Percentiles rank a stretch among this genome's conserved stretches.
These are phyloP conservation scores for Ailuropoda melanoleuca DNA, from an alignment of 2,113 vertebrate genomes.

Conservation along the genomic window DNA sequence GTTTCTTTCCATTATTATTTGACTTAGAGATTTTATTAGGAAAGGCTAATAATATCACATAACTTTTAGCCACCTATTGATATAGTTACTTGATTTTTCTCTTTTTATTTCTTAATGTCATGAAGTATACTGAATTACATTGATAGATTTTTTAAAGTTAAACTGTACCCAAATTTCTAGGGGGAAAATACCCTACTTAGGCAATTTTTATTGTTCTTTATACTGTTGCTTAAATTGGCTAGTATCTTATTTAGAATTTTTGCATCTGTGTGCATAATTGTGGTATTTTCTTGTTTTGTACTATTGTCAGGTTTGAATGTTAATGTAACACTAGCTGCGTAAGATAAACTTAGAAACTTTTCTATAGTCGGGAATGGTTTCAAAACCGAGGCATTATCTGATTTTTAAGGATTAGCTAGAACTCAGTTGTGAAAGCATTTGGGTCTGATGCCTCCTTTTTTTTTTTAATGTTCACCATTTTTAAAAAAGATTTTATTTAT, in stretches of 20 bases:
- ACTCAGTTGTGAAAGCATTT: conserved; percentile 15
- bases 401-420: conserved; percentile 31
- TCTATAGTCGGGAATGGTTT: neutral
- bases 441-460: neutral
- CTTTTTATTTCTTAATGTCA: conserved; percentile 37
- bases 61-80: neutral
- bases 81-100: neutral
- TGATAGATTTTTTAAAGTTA: conserved; percentile 44
- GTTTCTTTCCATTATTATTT: conserved; percentile 28
- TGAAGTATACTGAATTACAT: neutral
- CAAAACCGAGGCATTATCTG: neutral
- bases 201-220: conserved; percentile 36
- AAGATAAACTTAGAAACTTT: conserved; percentile 44
- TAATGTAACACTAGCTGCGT: conserved; percentile 4
- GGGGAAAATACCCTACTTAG: neutral
- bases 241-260: conserved; percentile 26
- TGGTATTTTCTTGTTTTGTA: conserved; percentile 30
- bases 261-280: conserved; percentile 15
- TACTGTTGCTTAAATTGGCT: neutral
- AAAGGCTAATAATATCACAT: neutral
- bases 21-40: conserved; percentile 28
- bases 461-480: neutral
- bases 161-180: neutral
- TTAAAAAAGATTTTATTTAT: neutral
- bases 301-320: conserved; percentile 13